phyloP scores from a whole-genome alignment of 1,140 invertebrate genomes.

The Mylabris phalerata region DNA sequence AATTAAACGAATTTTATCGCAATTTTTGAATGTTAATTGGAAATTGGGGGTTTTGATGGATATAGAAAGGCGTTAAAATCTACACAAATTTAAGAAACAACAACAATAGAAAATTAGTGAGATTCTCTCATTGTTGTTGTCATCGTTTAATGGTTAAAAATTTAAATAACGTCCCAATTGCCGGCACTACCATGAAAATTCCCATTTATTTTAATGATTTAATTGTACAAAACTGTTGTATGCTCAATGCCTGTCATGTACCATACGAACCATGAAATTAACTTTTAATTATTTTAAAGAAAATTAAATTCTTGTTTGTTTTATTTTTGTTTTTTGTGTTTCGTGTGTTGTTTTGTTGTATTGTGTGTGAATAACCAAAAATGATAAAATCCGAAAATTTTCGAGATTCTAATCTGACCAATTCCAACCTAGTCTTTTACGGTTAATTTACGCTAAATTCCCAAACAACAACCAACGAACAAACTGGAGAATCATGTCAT shows the following conservation, averaged over 20 bases:
- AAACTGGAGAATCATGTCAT: neutral
- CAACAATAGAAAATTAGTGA: slow-evolving; percentile 26
- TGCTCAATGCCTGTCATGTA: slow-evolving; percentile 23
- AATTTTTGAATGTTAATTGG: too few relatives aligned
- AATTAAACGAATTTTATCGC: too few relatives aligned
- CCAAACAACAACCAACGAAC: too few relatives aligned
- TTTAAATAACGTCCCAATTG: too few relatives aligned
- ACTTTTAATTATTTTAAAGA: slow-evolving; percentile 35
- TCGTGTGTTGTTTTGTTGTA: too few relatives aligned
- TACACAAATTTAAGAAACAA: slow-evolving; percentile 1
- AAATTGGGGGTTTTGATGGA: too few relatives aligned
- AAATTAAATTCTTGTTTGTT: slow-evolving; percentile 24
- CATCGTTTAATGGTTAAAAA: neutral
- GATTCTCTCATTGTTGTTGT: slow-evolving; percentile 16
- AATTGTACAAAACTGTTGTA: slow-evolving; percentile 27
- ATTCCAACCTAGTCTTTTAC: neutral
- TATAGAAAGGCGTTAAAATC: too few relatives aligned
- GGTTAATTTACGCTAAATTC: too few relatives aligned
- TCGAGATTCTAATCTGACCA: slow-evolving; percentile 5
- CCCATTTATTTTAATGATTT: slow-evolving; percentile 35
- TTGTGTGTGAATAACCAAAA: too few relatives aligned
- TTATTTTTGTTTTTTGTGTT: slow-evolving; percentile 6
- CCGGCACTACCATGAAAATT: slow-evolving; percentile 27
- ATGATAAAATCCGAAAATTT: neutral
- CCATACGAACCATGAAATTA: slow-evolving; percentile 33